A percentile compares a stretch with the other conserved stretches of the same genome.
These are phyloP conservation scores for Lasiommata megera DNA, from an alignment of 2,888 invertebrate species.

Conservation along the genomic window DNA sequence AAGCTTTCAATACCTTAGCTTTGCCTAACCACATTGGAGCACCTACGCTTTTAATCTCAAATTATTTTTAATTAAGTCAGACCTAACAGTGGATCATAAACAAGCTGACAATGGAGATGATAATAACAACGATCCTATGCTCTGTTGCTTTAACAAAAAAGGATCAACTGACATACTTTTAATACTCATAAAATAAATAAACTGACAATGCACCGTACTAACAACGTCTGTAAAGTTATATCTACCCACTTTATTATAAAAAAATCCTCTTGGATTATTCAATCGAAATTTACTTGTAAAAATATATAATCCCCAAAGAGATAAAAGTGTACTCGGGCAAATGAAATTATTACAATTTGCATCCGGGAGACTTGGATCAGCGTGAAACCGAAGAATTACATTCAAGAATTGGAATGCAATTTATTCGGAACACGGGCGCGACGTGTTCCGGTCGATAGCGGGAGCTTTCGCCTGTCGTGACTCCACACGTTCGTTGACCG, in stretches of 20 bases:
- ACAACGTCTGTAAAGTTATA: background rate
- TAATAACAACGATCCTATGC: too few relatives aligned
- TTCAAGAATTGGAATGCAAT: conserved; percentile 29
- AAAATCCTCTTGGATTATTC: background rate
- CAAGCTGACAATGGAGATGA: too few relatives aligned
- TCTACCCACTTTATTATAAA: background rate
- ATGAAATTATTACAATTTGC: conserved; percentile 23
- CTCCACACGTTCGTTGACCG: conserved; percentile 8
- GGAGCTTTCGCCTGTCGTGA: background rate
- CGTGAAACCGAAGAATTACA: conserved; percentile 27
- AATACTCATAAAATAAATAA: too few relatives aligned
- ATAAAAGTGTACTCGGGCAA: conserved; percentile 13
- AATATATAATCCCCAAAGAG: conserved; percentile 2
- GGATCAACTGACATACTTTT: too few relatives aligned
- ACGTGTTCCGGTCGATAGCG: conserved; percentile 17
- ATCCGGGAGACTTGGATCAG: conserved; percentile 27
- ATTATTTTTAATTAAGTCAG: too few relatives aligned
- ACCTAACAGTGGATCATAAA: too few relatives aligned
- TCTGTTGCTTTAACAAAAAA: too few relatives aligned
- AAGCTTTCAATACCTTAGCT: too few relatives aligned
- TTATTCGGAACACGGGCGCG: conserved; percentile 23
- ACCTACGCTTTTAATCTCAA: too few relatives aligned
- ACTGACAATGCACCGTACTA: background rate
- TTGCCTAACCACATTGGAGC: too few relatives aligned
- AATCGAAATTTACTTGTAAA: background rate